Percentiles rank a stretch among this genome's conserved stretches.
Conservation (phyloP, 35 echinoderm and acorn worm genomes). For the Nesometra sesokonis region DNA sequence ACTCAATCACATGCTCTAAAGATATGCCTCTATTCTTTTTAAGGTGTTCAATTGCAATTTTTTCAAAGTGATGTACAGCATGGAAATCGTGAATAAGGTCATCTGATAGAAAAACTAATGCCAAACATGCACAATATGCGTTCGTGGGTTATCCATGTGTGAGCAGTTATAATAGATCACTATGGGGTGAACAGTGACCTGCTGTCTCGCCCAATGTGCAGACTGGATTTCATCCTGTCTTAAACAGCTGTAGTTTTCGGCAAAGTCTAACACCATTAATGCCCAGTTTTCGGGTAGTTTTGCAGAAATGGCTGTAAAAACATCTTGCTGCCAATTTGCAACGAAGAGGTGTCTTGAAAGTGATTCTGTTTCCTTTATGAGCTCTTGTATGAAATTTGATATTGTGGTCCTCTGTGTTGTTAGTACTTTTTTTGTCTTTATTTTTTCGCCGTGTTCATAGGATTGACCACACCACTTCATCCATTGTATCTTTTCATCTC, state of each 20-base stretch:
- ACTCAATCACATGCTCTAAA: background rate
- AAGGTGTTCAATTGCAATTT: conserved; percentile 7
- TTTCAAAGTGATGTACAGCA: conserved; percentile 11
- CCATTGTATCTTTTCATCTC: conserved; percentile 11
- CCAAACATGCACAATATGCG: conserved; percentile 1
- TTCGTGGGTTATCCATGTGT: background rate
- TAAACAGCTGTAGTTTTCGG: conserved; percentile 21
- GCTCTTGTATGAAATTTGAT: background rate
- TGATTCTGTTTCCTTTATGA: conserved; percentile 3
- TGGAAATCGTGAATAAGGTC: conserved; percentile 27
- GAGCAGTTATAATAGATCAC: conserved; percentile 11
- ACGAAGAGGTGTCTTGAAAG: conserved; percentile 39
- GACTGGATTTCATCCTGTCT: conserved; percentile 30
- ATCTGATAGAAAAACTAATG: background rate
- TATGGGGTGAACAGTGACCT: conserved; percentile 19
- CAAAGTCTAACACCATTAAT: conserved; percentile 27
- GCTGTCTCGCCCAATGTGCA: conserved; percentile 12
- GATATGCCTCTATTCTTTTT: background rate
- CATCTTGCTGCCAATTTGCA: conserved; percentile 38
- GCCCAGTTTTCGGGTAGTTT: conserved; percentile 13
- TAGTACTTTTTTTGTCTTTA: conserved; percentile 7
- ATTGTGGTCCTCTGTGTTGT: background rate
- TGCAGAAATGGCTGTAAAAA: background rate
- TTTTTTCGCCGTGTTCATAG: background rate
- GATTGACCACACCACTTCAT: conserved; percentile 9